These are phyloP conservation scores for Fragum fragum DNA, from an alignment of 2,888 invertebrate genomes.

Conservation along the genomic window DNA sequence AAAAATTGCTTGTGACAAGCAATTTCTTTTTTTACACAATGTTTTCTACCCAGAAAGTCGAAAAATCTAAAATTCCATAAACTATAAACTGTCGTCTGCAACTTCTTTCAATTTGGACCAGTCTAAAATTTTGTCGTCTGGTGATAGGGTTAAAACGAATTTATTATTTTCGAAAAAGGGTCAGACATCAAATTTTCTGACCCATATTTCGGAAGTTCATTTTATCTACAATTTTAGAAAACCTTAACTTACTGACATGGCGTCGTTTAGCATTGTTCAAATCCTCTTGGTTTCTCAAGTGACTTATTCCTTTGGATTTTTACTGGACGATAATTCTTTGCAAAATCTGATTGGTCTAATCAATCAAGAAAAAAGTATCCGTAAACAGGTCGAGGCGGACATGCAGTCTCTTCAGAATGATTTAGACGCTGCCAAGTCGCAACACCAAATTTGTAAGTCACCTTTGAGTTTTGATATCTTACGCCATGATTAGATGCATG, in stretches of 20 bases:
- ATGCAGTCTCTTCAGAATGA: slow-evolving; percentile 42
- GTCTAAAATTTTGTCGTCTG: no score
- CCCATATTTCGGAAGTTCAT: neutral
- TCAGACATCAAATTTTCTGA: neutral
- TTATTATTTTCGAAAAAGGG: no score
- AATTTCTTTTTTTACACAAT: no score
- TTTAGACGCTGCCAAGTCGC: slow-evolving; percentile 37
- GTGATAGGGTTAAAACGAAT: no score
- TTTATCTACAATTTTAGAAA: slow-evolving; percentile 1
- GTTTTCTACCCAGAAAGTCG: no score
- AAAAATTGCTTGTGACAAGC: no score
- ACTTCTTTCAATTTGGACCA: no score
- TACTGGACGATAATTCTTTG: slow-evolving; percentile 58
- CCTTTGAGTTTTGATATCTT: no score
- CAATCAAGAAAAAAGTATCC: slow-evolving; percentile 52
- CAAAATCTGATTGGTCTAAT: slow-evolving; percentile 58
- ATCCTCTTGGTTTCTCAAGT: neutral
- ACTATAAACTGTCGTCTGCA: no score
- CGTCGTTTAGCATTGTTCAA: neutral
- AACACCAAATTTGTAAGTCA: slow-evolving; percentile 55
- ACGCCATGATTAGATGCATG: no score
- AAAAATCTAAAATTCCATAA: no score
- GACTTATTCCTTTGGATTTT: slow-evolving; percentile 28
- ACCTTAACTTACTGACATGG: slow-evolving; percentile 13
- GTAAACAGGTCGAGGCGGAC: slow-evolving; percentile 50